These are phyloP conservation scores for Platichthys flesus DNA, from an alignment of 2,113 vertebrate genomes.

Conservation along the genomic window DNA sequence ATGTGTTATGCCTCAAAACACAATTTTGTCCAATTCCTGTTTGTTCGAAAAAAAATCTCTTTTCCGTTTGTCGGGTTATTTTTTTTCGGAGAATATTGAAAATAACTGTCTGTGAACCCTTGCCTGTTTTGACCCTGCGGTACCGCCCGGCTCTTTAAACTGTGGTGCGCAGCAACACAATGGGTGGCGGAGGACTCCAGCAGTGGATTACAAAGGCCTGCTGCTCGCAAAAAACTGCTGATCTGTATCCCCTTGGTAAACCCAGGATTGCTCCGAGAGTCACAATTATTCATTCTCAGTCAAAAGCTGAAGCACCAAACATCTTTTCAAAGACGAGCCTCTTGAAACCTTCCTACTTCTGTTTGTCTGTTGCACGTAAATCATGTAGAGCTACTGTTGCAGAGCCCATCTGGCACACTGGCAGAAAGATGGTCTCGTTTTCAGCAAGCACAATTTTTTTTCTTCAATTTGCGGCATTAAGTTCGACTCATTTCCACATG, in stretches of 20 bases:
- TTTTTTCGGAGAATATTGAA: background rate
- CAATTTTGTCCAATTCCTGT: slow-evolving; percentile 3
- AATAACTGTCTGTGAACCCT: background rate
- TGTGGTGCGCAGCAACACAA: slow-evolving; percentile 37
- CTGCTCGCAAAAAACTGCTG: slow-evolving; percentile 63
- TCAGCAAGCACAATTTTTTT: slow-evolving; percentile 19
- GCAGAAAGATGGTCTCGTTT: slow-evolving; percentile 36
- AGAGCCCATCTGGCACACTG: slow-evolving; percentile 46
- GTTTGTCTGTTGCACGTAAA: slow-evolving; percentile 41
- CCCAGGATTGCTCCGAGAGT: slow-evolving; percentile 58
- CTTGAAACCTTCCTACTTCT: slow-evolving; percentile 56
- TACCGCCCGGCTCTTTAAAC: slow-evolving; percentile 36
- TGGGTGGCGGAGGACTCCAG: slow-evolving; percentile 49
- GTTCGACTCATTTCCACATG: slow-evolving; percentile 30
- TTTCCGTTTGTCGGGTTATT: background rate
- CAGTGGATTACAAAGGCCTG: slow-evolving; percentile 65
- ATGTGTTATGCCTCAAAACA: background rate
- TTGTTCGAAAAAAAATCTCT: background rate
- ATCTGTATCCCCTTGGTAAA: slow-evolving; percentile 63
- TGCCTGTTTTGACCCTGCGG: slow-evolving; percentile 24
- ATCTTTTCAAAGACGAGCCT: slow-evolving; percentile 61
- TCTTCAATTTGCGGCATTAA: slow-evolving; percentile 21
- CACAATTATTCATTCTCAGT: slow-evolving; percentile 66
- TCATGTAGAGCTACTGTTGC: slow-evolving; percentile 51
- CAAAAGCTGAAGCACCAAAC: slow-evolving; percentile 54